Evolutionary conservation across 2,888 invertebrate genomes (phyloP).

Genomic region (Epinotia demarniana): DNA sequence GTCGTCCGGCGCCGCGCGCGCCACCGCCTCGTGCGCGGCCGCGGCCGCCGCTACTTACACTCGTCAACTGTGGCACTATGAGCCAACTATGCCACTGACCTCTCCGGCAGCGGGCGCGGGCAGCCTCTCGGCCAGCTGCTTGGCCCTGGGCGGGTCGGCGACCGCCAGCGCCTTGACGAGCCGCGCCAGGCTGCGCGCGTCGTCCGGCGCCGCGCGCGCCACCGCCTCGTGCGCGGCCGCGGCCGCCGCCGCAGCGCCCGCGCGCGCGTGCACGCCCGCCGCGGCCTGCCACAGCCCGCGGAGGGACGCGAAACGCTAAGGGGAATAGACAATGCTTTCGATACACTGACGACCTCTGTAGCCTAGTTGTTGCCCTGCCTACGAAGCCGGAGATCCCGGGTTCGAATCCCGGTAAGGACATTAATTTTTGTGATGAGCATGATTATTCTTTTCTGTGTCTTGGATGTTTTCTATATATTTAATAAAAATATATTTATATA

Average conservation of each 20-base stretch:
- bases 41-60: too few species aligned
- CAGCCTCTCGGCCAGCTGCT: constrained; percentile 79
- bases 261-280: constrained; percentile 92
- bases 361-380: too few species aligned
- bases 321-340: not conserved
- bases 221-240: constrained; percentile 90
- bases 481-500: too few species aligned
- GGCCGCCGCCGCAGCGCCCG: constrained; percentile 89
- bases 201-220: constrained; percentile 89
- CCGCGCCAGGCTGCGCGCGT: constrained; percentile 92
- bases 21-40: too few species aligned
- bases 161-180: constrained; percentile 95
- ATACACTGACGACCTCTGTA: too few species aligned
- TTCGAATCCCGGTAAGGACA: too few species aligned
- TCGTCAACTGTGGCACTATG: too few species aligned
- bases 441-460: too few species aligned
- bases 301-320: constrained; percentile 79
- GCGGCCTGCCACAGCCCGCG: constrained; percentile 94
- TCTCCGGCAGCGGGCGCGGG: constrained; percentile 69
- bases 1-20: too few species aligned
- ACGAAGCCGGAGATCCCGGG: too few species aligned
- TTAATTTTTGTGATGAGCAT: too few species aligned
- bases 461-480: too few species aligned
- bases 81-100: constrained; percentile 50
- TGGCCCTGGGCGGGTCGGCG: constrained; percentile 91